phyloP scores from a whole-genome alignment of 2,797 vertebrate species.

The Sebastolobus alascanus region DNA sequence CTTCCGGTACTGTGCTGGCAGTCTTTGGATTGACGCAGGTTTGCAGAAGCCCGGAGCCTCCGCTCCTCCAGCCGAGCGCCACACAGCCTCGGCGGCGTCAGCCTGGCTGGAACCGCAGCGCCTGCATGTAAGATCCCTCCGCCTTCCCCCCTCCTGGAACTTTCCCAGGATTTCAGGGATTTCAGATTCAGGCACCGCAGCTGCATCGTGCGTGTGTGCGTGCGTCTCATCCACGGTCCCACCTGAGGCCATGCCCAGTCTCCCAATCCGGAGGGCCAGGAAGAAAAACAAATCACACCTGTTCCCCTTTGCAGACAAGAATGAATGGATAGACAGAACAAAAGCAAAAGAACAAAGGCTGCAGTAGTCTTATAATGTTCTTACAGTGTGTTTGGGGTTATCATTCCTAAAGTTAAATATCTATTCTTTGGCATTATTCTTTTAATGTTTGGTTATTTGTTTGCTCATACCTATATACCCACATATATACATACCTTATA shows the following conservation, averaged over 20 bases:
- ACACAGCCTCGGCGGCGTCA: conserved; percentile 88
- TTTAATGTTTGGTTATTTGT: background rate
- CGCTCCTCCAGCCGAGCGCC: conserved; percentile 77
- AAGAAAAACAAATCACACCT: conserved; percentile 51
- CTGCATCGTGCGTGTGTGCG: background rate
- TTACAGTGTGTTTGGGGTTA: background rate
- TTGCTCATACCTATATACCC: too few relatives aligned
- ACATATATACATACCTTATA: too few relatives aligned
- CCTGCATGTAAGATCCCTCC: conserved; percentile 86
- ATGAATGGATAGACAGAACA: background rate
- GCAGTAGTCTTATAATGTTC: too few relatives aligned
- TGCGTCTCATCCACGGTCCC: background rate
- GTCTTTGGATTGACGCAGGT: conserved; percentile 63
- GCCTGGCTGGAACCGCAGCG: conserved; percentile 89
- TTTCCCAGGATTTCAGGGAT: conserved; percentile 79
- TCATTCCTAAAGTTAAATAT: background rate
- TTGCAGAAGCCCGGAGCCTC: conserved; percentile 69
- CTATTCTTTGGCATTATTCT: background rate
- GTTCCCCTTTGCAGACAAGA: conserved; percentile 5
- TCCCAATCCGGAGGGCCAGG: background rate
- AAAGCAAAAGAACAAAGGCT: too few relatives aligned
- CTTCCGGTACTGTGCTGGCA: conserved; percentile 15
- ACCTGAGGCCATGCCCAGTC: conserved; percentile 56
- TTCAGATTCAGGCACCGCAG: conserved; percentile 37
- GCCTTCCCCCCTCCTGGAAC: conserved; percentile 78